Evolutionary conservation across 2,113 vertebrate genomes (phyloP).

Genomic region (Chionodraco myersi): DNA sequence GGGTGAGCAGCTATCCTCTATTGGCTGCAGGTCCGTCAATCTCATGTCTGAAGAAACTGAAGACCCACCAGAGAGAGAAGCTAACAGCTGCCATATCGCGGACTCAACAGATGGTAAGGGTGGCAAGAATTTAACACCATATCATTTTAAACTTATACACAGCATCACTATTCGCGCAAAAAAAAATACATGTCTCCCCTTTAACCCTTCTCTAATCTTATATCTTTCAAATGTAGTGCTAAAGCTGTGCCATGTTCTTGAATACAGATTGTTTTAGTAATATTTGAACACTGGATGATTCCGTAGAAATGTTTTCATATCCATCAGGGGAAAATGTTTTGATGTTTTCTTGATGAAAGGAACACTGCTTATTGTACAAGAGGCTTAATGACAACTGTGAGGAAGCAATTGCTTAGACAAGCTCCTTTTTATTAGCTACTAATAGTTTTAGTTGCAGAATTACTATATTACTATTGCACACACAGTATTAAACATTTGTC

Average conservation of each 20-base stretch:
- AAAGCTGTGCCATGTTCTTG: neutral
- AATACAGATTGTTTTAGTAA: constrained; percentile 39
- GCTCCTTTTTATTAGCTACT: constrained; percentile 20
- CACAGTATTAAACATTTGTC: neutral
- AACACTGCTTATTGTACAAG: neutral
- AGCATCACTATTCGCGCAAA: constrained; percentile 28
- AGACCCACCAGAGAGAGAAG: constrained; percentile 49
- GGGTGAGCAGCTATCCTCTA: constrained; percentile 51
- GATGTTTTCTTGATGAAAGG: constrained; percentile 31
- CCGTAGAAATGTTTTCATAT: constrained; percentile 15
- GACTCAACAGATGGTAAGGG: constrained; percentile 72
- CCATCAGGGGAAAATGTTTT: constrained; percentile 15
- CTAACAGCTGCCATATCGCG: constrained; percentile 68
- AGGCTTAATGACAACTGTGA: constrained; percentile 10
- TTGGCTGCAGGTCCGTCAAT: constrained; percentile 59
- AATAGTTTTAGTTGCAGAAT: neutral
- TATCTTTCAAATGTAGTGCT: constrained; percentile 21
- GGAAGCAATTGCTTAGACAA: neutral
- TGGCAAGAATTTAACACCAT: constrained; percentile 59
- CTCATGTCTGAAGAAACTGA: constrained; percentile 66
- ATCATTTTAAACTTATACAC: constrained; percentile 61
- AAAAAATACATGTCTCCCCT: constrained; percentile 18
- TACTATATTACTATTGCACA: neutral
- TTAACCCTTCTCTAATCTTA: constrained; percentile 23
- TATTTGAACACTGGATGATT: constrained; percentile 2